Conservation (phyloP, 1,140 invertebrate genomes). For the Monochamus saltuarius region DNA sequence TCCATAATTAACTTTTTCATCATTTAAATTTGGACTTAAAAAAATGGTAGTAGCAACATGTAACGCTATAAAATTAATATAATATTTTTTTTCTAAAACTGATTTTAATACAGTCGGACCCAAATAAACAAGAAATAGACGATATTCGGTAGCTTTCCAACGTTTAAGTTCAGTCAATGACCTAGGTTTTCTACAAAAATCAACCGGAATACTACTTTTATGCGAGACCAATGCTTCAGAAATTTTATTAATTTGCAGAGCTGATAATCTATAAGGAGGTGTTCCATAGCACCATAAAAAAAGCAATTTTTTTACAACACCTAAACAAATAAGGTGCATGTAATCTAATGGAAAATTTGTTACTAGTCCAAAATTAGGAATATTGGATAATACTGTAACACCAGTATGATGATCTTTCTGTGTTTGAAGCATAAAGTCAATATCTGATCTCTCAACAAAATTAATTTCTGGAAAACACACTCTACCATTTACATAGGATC, state of each 20-base stretch:
- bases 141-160: constrained; percentile 6
- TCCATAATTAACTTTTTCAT: constrained; percentile 13
- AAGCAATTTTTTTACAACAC: too few relatives aligned
- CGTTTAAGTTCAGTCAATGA: background rate
- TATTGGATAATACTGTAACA: background rate
- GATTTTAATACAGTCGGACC: background rate
- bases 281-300: background rate
- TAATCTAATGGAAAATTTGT: too few relatives aligned
- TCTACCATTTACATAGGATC: background rate
- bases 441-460: background rate
- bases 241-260: background rate
- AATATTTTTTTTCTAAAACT: background rate
- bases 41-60: constrained; percentile 11
- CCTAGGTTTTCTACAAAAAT: constrained; percentile 6
- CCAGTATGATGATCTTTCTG: constrained; percentile 3
- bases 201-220: background rate
- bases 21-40: background rate
- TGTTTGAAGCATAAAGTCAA: background rate
- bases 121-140: background rate
- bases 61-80: constrained; percentile 8
- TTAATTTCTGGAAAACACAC: constrained; percentile 1
- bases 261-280: background rate
- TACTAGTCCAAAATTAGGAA: background rate
- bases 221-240: background rate
- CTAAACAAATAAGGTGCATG: too few relatives aligned